A percentile compares a stretch with the other conserved stretches of the same genome.
Conservation (phyloP, 2,797 vertebrate species). For the Acanthiza pusilla region DNA sequence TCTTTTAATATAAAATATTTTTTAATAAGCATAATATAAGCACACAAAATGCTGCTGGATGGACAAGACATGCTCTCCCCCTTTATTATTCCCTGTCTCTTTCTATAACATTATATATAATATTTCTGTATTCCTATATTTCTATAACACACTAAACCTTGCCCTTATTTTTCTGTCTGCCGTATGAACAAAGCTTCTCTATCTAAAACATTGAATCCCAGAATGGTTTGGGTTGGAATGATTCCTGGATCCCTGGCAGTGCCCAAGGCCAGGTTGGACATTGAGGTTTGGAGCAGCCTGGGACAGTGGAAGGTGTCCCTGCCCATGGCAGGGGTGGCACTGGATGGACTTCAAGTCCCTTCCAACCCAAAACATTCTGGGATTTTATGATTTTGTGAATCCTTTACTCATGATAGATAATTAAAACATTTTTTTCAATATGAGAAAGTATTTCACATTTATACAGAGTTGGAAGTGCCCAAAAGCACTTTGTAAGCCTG, state of each 20-base stretch:
- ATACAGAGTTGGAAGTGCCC: neutral
- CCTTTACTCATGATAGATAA: neutral
- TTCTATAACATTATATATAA: neutral
- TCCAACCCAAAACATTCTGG: neutral
- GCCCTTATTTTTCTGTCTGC: neutral
- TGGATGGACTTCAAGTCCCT: neutral
- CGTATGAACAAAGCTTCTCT: neutral
- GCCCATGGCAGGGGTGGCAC: neutral
- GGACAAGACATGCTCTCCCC: neutral
- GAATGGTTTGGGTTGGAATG: neutral
- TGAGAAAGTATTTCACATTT: neutral
- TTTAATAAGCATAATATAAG: neutral
- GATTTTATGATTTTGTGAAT: neutral
- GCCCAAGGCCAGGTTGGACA: accelerated
- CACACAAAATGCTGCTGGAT: neutral
- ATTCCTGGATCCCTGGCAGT: neutral
- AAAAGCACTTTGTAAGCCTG: neutral
- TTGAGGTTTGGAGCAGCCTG: neutral
- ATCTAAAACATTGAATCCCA: neutral
- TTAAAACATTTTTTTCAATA: neutral
- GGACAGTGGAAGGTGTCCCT: accelerated
- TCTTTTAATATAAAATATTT: neutral
- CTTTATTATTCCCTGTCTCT: neutral
- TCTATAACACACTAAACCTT: neutral
- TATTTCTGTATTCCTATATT: neutral